Conservation (phyloP, 2,797 vertebrate species). For the Enteromius trimaculatus region DNA sequence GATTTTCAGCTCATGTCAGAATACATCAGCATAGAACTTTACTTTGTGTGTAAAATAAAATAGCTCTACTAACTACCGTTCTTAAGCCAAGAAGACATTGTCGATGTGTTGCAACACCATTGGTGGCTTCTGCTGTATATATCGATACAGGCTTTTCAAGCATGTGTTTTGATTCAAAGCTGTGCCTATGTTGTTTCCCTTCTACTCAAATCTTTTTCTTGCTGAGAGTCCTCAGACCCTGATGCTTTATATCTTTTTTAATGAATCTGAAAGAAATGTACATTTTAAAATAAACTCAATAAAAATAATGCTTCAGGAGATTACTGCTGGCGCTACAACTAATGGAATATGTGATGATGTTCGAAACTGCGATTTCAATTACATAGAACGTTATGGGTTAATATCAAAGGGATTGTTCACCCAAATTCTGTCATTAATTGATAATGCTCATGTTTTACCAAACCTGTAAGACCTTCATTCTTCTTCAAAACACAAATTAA, state of each 20-base stretch:
- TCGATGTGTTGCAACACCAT: conserved; percentile 67
- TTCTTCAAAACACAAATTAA: background rate
- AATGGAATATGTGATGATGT: background rate
- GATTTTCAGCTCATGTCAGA: conserved; percentile 57
- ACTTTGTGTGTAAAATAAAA: conserved; percentile 52
- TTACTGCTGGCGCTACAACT: conserved; percentile 8
- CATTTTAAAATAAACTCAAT: conserved; percentile 82
- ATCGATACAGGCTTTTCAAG: conserved; percentile 72
- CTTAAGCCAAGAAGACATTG: conserved; percentile 68
- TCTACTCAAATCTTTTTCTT: conserved; percentile 64
- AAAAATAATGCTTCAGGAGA: conserved; percentile 66
- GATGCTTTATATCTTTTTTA: conserved; percentile 80
- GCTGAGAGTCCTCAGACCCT: conserved; percentile 60
- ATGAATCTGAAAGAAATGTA: conserved; percentile 79
- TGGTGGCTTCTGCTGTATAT: conserved; percentile 78
- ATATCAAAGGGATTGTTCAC: background rate
- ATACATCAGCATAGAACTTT: conserved; percentile 53
- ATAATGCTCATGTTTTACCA: background rate
- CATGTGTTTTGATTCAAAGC: conserved; percentile 70
- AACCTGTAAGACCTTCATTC: background rate
- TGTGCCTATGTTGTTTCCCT: conserved; percentile 75
- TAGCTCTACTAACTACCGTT: conserved; percentile 59
- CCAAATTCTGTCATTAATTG: background rate
- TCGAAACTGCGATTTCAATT: background rate
- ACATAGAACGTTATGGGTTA: background rate